phyloP scores from a whole-genome alignment of 1,140 invertebrate species.

The Pygmarrhopalites habei region DNA sequence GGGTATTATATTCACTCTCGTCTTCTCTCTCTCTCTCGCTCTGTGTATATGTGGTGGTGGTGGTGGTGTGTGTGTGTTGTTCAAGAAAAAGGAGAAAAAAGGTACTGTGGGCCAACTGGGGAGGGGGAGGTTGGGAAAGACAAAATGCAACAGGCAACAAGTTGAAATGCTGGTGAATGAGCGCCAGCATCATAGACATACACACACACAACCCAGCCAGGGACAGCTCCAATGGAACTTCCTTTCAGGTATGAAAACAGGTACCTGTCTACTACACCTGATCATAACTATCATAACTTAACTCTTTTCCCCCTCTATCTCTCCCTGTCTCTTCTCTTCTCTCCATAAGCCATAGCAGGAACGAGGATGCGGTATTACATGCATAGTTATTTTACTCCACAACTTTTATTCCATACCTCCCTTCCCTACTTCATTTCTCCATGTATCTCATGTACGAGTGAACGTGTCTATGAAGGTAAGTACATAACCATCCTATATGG shows the following conservation, averaged over 20 bases:
- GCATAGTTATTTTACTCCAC: too few relatives aligned
- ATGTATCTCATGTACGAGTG: neutral
- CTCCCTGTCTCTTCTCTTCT: too few relatives aligned
- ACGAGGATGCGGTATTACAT: too few relatives aligned
- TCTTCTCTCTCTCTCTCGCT: neutral
- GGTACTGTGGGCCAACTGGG: conserved; percentile 17
- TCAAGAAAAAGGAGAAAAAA: too few relatives aligned
- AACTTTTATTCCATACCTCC: too few relatives aligned
- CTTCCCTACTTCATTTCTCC: neutral
- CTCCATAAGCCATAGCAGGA: neutral
- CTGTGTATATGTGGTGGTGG: too few relatives aligned
- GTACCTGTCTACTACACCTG: conserved; percentile 34
- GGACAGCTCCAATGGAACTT: conserved; percentile 8
- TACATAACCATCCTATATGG: too few relatives aligned
- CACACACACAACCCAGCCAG: neutral
- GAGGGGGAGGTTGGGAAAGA: conserved; percentile 8
- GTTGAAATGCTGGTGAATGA: too few relatives aligned
- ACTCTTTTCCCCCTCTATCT: neutral
- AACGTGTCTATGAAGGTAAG: too few relatives aligned
- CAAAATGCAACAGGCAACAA: neutral
- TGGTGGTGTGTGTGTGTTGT: too few relatives aligned
- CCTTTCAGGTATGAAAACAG: conserved; percentile 27
- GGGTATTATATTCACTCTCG: conserved; percentile 21
- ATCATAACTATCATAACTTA: conserved; percentile 27
- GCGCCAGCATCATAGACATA: too few relatives aligned